Percentiles rank a stretch among this genome's conserved stretches.
Evolutionary conservation across 2,888 invertebrate genomes (phyloP).

Genomic region (Melanargia galathea): DNA sequence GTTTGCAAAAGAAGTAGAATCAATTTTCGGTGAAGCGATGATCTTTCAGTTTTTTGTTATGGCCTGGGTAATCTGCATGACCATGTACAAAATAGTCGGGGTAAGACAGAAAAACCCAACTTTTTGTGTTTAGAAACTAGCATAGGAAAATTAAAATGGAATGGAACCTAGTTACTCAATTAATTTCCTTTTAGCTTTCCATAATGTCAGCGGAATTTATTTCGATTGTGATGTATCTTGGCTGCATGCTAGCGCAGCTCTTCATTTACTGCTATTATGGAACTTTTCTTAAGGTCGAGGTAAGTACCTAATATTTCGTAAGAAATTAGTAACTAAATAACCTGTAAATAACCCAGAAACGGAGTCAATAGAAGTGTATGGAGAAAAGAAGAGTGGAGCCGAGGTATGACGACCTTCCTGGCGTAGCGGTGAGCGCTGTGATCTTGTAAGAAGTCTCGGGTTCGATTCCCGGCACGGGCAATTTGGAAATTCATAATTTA

Average conservation of each 20-base stretch:
- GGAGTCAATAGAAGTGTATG: no score
- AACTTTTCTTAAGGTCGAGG: conserved; percentile 64
- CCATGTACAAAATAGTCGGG: conserved; percentile 67
- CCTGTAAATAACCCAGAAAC: no score
- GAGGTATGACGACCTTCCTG: no score
- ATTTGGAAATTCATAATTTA: no score
- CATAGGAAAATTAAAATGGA: neutral
- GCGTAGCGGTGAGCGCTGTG: no score
- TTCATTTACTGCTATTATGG: conserved; percentile 72
- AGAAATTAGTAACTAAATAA: no score
- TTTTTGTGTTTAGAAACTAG: neutral
- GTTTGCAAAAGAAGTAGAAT: conserved; percentile 43
- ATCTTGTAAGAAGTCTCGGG: no score
- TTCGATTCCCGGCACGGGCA: no score
- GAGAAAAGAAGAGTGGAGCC: no score
- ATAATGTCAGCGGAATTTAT: conserved; percentile 62
- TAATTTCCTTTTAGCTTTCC: conserved; percentile 55
- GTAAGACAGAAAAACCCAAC: conserved; percentile 52
- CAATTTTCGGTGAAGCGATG: conserved; percentile 66
- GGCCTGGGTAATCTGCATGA: conserved; percentile 73
- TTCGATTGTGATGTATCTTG: conserved; percentile 61
- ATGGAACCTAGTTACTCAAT: neutral
- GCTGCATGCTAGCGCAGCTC: conserved; percentile 65
- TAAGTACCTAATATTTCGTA: conserved; percentile 37
- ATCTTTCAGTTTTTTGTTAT: conserved; percentile 60